These are phyloP conservation scores for Chymomyza caudatula DNA, from an alignment of 2,888 invertebrate species.

Conservation along the genomic window DNA sequence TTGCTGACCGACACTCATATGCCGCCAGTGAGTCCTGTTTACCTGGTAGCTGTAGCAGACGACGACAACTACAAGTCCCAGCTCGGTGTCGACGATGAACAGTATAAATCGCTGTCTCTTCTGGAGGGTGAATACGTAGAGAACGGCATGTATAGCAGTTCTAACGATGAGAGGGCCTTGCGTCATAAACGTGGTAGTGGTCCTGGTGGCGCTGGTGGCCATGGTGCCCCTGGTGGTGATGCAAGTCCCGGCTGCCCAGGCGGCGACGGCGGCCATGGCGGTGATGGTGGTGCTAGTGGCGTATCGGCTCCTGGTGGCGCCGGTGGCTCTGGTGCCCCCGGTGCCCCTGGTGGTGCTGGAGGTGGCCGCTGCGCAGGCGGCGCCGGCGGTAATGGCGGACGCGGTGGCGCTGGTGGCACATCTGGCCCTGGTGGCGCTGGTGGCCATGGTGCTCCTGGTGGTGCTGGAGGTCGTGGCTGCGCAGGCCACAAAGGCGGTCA, in stretches of 20 bases:
- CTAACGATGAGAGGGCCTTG: too few species aligned
- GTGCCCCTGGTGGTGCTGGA: conserved; percentile 59
- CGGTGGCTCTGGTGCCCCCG: conserved; percentile 61
- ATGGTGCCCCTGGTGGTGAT: conserved; percentile 51
- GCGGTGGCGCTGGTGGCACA: too few species aligned
- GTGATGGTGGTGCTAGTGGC: conserved; percentile 55
- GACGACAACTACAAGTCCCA: conserved; percentile 39
- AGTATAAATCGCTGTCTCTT: conserved; percentile 43
- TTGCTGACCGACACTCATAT: background rate
- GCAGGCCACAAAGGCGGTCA: too few species aligned
- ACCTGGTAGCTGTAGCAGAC: conserved; percentile 12
- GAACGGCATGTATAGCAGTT: too few species aligned
- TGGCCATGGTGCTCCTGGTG: too few species aligned
- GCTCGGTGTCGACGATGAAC: conserved; percentile 42
- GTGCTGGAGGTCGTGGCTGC: too few species aligned
- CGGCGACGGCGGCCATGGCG: conserved; percentile 50
- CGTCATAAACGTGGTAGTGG: too few species aligned
- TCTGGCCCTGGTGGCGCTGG: too few species aligned
- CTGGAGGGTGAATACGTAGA: conserved; percentile 40
- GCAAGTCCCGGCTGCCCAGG: conserved; percentile 62
- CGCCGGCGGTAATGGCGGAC: conserved; percentile 38
- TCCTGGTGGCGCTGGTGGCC: conserved; percentile 40
- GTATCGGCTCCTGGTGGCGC: conserved; percentile 51
- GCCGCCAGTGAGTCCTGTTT: too few species aligned
- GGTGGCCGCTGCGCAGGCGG: conserved; percentile 55